A percentile compares a stretch with the other conserved stretches of the same genome.
These are phyloP conservation scores for Axinella damicornis DNA, from an alignment of 37 sponge, comb jelly and placozoan species.

Conservation along the genomic window DNA sequence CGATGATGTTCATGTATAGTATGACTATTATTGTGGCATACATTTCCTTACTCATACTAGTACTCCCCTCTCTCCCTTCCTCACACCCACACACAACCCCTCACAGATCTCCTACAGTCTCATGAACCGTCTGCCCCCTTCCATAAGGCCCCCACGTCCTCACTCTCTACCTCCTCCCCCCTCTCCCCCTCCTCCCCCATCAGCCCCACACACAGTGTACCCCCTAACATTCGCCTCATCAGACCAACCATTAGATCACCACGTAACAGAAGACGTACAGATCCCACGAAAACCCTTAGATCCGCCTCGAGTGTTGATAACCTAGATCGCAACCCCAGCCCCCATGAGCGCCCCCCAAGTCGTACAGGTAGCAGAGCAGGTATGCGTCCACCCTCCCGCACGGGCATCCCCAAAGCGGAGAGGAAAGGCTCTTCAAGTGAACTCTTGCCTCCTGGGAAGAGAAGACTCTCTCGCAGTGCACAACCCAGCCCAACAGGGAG, in stretches of 20 bases:
- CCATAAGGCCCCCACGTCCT: neutral
- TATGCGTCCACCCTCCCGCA: conserved; percentile 28
- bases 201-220: neutral
- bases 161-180: neutral
- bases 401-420: neutral
- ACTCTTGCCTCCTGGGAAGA: neutral
- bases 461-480: conserved; percentile 35
- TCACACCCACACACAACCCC: no score
- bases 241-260: conserved; percentile 6
- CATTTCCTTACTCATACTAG: no score
- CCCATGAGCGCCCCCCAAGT: neutral
- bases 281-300: neutral
- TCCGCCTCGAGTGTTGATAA: neutral
- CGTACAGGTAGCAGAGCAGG: conserved; percentile 3
- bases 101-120: no score
- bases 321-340: neutral
- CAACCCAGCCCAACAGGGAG: conserved; percentile 61
- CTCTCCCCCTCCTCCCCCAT: neutral
- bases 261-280: neutral
- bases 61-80: no score
- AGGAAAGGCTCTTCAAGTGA: no score
- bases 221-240: neutral
- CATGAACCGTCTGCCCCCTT: neutral
- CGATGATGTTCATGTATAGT: no score
- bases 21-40: no score